A percentile compares a stretch with the other conserved stretches of the same genome.
phyloP scores from a whole-genome alignment of 2,113 vertebrate species.

The Gopherus evgoodei region DNA sequence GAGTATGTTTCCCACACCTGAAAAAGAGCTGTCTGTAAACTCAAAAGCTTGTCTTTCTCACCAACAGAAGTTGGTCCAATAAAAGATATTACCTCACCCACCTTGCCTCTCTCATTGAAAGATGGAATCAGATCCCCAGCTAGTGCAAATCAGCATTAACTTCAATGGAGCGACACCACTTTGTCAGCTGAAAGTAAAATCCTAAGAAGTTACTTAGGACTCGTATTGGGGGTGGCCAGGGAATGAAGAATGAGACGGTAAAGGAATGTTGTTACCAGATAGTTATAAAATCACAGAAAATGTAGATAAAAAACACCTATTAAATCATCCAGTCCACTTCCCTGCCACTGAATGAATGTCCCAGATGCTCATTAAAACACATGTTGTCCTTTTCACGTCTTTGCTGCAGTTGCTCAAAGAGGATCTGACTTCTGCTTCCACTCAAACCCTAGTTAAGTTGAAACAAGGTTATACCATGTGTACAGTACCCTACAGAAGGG shows the following conservation, averaged over 20 bases:
- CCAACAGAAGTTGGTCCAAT: background rate
- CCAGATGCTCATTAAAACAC: background rate
- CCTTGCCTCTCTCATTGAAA: background rate
- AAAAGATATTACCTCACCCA: background rate
- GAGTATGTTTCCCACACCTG: background rate
- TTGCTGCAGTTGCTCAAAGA: background rate
- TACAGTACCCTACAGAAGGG: background rate
- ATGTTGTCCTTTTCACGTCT: background rate
- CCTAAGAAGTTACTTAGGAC: background rate
- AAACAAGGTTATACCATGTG: background rate
- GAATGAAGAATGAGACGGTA: background rate
- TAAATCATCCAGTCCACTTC: background rate
- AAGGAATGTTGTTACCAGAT: background rate
- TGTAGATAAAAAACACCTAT: background rate
- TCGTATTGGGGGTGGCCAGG: background rate
- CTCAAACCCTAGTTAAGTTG: background rate
- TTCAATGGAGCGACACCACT: background rate
- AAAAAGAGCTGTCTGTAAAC: background rate
- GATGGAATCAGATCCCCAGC: background rate
- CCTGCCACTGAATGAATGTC: background rate
- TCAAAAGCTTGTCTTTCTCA: background rate
- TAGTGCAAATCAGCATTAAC: background rate
- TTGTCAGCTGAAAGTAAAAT: background rate
- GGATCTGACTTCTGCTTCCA: too few relatives aligned
- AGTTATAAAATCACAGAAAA: background rate